Base-by-base conservation (phyloP, 1,140 invertebrate species). In the Acyrthosiphon pisum region DNA sequence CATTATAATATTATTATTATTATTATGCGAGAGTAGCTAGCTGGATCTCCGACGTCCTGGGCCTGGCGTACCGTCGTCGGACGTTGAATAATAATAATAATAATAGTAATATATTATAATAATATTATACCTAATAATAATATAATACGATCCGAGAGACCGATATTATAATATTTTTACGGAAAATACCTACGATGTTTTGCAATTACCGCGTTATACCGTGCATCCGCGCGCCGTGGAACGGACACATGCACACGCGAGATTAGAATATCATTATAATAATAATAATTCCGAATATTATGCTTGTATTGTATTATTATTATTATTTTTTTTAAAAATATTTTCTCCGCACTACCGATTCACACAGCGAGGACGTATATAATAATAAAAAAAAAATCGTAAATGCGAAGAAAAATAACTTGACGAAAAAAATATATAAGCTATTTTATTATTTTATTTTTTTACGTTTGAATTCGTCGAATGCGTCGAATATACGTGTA, bases 21-120 rank as follows among this genome's bases (percentile, higher is more conserved):
- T 44, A 60, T 30, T 50, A 14, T 35, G 44, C 87, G 48, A 76
- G 30, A 76, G n/a, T 30, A 50, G 48, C 20, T 7, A n/a, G 41
- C 41, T 41, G 14, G 60, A 76, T 41, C 88, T 35, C 37, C 50
- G n/a, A 35, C n/a, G 35, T 56, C 46, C 30, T 18, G 48, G 2
- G 14, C 30, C 46, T 53, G 87, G 37, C 50, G 89, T 30, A 68
- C 60, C 60, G n/a, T 56, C 89, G 18, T 26, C 89, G 56, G 89
- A 90, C 44, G 56, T 90, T 90, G 89, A 90, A 90, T 90, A 90
- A 90, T 90, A 90, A 90, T 90, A 90, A 87, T 86, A 86, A 90
- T 90, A 90, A 90, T 90, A 90, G 48, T 86, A 86, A 86, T 86
- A 86, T 60, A 46, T 86, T 44, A 86, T 86, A 86, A 86, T 86